Evolutionary conservation across 2,888 invertebrate genomes (phyloP).

Genomic region (Nephrotoma flavescens): DNA sequence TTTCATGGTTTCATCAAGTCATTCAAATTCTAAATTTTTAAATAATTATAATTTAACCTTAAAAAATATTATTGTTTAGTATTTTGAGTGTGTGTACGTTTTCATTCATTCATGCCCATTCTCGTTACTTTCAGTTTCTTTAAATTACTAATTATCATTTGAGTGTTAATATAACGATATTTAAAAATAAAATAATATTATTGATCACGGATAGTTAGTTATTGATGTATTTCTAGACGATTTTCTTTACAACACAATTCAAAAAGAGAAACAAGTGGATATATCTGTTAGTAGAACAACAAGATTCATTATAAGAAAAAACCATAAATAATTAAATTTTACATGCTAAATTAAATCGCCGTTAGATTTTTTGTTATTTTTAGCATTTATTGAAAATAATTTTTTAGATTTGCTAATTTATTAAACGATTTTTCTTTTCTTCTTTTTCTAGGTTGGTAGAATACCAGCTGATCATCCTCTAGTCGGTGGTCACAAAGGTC

Average conservation of each 20-base stretch:
- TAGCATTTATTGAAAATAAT: neutral
- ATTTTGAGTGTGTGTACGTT: neutral
- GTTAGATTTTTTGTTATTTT: neutral
- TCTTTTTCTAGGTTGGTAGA: conserved; percentile 62
- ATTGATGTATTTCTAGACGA: neutral
- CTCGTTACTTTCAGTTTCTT: neutral
- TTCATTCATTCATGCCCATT: neutral
- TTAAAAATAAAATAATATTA: too few relatives aligned
- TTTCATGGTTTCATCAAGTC: neutral
- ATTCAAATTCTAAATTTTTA: neutral
- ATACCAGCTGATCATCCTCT: conserved; percentile 87
- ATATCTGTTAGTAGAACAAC: neutral
- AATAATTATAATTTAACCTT: neutral
- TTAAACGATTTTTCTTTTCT: neutral
- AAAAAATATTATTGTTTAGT: neutral
- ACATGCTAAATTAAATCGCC: neutral
- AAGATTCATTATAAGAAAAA: neutral
- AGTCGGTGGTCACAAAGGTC: conserved; percentile 93
- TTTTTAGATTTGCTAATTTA: neutral
- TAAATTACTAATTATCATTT: neutral
- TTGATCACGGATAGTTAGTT: neutral
- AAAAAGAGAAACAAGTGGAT: neutral
- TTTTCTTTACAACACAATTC: neutral
- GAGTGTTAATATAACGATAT: neutral
- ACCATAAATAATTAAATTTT: neutral